A percentile compares a stretch with the other conserved stretches of the same genome.
Evolutionary conservation across 2,113 vertebrate species (phyloP).

Genomic region (Pituophis catenifer): DNA sequence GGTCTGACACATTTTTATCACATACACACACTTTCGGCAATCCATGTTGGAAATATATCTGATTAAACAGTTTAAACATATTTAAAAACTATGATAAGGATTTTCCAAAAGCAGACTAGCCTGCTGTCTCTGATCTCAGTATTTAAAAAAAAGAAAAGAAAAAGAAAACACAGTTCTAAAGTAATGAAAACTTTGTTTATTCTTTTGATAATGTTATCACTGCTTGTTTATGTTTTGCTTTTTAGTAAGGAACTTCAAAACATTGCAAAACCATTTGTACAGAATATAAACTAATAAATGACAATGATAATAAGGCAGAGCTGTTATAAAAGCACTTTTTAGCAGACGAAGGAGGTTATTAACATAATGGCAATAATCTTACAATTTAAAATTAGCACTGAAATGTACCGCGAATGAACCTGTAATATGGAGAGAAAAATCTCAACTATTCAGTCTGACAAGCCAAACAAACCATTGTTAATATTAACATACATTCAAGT

Average conservation of each 20-base stretch:
- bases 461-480: background rate
- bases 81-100: background rate
- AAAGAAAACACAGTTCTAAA: background rate
- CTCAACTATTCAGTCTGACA: background rate
- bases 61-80: background rate
- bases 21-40: background rate
- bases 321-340: background rate
- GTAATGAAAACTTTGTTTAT: background rate
- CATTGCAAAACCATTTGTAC: background rate
- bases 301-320: background rate
- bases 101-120: background rate
- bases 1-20: background rate
- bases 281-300: background rate
- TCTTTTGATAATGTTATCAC: background rate
- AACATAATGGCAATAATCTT: background rate
- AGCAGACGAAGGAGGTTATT: background rate
- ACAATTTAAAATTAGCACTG: background rate
- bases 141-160: background rate
- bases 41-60: slow-evolving; percentile 6
- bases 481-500: background rate
- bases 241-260: background rate
- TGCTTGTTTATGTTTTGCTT: background rate
- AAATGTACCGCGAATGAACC: background rate
- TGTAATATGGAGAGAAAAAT: background rate
- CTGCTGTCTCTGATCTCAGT: background rate